Conservation (phyloP, 2,797 vertebrate species). For the Anisognathus igniventris region DNA sequence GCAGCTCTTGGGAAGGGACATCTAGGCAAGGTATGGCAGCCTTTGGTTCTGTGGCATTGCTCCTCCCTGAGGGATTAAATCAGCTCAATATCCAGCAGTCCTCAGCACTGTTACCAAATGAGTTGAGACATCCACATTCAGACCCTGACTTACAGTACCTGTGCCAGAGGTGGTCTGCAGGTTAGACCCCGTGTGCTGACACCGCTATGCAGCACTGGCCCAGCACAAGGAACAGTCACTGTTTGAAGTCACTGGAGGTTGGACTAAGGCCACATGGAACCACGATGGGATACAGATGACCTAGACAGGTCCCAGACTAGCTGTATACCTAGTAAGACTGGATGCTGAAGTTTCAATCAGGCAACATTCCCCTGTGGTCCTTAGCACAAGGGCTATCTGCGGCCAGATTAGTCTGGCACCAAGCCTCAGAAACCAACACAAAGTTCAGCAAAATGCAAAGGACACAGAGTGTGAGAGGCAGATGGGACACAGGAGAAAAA, state of each 20-base stretch:
- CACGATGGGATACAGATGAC: neutral
- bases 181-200: neutral
- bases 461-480: neutral
- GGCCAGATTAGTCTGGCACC: neutral
- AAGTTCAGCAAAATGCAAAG: neutral
- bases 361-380: neutral
- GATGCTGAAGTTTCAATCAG: neutral
- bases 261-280: neutral
- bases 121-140: neutral
- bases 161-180: neutral
- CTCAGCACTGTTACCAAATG: neutral
- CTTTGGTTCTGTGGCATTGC: neutral
- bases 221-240: neutral
- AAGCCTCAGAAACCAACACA: neutral
- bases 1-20: neutral
- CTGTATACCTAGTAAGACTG: neutral
- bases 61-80: neutral
- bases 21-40: neutral
- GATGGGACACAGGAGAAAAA: neutral
- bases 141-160: neutral
- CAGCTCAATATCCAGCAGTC: neutral
- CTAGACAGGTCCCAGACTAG: neutral
- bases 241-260: neutral
- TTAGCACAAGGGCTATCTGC: neutral
- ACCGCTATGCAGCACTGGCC: fast-evolving